Percentiles rank a stretch among this genome's conserved stretches.
phyloP scores from a whole-genome alignment of 2,113 vertebrate species.

The Hystrix brachyura region DNA sequence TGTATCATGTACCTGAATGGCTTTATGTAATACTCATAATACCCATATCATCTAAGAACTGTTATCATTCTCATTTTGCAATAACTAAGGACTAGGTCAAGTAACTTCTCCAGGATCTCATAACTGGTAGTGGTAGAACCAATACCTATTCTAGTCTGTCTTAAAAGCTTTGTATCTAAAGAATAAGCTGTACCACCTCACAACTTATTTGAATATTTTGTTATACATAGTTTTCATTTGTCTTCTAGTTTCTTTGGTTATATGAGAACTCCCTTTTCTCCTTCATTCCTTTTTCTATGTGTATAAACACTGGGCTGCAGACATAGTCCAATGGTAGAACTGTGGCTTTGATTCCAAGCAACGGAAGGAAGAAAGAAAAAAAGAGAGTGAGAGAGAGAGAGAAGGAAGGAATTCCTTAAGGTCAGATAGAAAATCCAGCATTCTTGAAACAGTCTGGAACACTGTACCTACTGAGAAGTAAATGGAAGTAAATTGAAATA shows the following conservation, averaged over 20 bases:
- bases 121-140: not conserved
- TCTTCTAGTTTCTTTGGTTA: slow-evolving; percentile 1
- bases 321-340: not conserved
- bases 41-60: not conserved
- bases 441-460: not conserved
- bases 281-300: not conserved
- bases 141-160: not conserved
- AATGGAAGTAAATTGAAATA: slow-evolving; percentile 6
- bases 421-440: slow-evolving; percentile 25
- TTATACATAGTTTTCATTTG: not conserved
- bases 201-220: not conserved
- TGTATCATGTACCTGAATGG: not conserved
- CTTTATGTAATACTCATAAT: not conserved
- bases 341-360: not conserved
- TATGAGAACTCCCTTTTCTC: slow-evolving; percentile 22
- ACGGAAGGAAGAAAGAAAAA: not conserved
- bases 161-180: slow-evolving; percentile 22
- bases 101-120: slow-evolving; percentile 3
- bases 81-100: not conserved
- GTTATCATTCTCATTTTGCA: slow-evolving; percentile 35
- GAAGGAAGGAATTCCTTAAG: not conserved
- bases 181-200: not conserved
- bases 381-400: not conserved
- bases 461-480: not conserved
- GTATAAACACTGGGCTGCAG: not conserved